These are phyloP conservation scores for Geotrupes spiniger DNA, from an alignment of 2,888 invertebrate genomes.

Conservation along the genomic window DNA sequence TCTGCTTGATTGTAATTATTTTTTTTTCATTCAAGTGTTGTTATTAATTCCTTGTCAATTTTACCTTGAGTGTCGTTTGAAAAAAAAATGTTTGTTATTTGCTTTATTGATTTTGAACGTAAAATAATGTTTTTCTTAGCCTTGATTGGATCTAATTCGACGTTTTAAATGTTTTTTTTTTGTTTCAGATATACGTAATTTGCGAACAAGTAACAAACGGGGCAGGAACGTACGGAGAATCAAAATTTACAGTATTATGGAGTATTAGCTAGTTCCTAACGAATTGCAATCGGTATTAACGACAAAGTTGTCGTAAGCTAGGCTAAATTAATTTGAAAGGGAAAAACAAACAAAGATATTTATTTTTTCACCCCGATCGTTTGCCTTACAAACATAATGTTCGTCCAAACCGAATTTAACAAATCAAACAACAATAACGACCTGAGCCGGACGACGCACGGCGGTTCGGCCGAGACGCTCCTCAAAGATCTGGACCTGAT, in stretches of 20 bases:
- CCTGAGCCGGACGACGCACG: slow-evolving; percentile 31
- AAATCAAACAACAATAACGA: slow-evolving; percentile 46
- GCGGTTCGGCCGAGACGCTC: slow-evolving; percentile 32
- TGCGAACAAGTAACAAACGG: slow-evolving; percentile 26
- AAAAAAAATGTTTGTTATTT: too few relatives aligned
- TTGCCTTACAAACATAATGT: slow-evolving; percentile 40
- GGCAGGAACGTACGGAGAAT: slow-evolving; percentile 28
- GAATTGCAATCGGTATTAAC: slow-evolving; percentile 15
- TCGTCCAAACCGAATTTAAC: slow-evolving; percentile 46
- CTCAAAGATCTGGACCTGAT: slow-evolving; percentile 51
- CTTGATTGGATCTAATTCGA: too few relatives aligned
- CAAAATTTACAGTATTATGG: slow-evolving; percentile 39
- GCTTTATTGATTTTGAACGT: too few relatives aligned
- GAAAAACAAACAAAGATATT: slow-evolving; percentile 12
- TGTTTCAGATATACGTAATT: slow-evolving; percentile 31
- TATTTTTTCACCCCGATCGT: slow-evolving; percentile 22
- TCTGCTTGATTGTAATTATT: too few relatives aligned
- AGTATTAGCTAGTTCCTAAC: slow-evolving; percentile 42
- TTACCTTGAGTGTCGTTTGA: too few relatives aligned
- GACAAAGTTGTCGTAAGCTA: background rate
- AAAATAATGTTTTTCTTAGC: too few relatives aligned
- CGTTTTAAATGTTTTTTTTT: too few relatives aligned
- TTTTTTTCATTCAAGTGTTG: too few relatives aligned
- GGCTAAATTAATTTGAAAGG: slow-evolving; percentile 9
- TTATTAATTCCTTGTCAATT: too few relatives aligned